Conservation (phyloP, 2,888 invertebrate species). For the Epistrophe grossulariae region DNA sequence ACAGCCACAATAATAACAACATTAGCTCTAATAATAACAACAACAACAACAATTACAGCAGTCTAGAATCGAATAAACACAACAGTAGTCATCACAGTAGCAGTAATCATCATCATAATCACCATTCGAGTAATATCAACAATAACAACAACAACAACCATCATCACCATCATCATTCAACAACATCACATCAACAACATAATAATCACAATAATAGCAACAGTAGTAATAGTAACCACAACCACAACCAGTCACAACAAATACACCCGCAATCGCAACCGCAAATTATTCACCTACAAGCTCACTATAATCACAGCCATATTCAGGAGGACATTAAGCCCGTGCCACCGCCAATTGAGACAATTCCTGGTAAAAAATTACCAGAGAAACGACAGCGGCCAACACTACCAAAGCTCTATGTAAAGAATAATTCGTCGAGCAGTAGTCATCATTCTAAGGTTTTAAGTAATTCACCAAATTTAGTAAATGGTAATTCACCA, state of each 20-base stretch:
- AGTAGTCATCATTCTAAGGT: constrained; percentile 75
- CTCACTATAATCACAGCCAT: constrained; percentile 85
- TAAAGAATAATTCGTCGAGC: constrained; percentile 86
- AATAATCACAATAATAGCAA: constrained; percentile 76
- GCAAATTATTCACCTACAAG: constrained; percentile 75
- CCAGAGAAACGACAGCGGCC: constrained; percentile 91
- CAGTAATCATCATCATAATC: constrained; percentile 84
- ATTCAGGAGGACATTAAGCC: constrained; percentile 89
- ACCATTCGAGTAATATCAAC: constrained; percentile 77
- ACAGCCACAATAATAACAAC: constrained; percentile 78
- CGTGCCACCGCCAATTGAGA: constrained; percentile 96
- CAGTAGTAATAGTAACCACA: constrained; percentile 82
- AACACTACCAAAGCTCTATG: constrained; percentile 90
- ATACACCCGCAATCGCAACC: constrained; percentile 74
- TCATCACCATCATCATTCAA: constrained; percentile 82
- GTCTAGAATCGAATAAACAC: constrained; percentile 82
- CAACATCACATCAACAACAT: constrained; percentile 81
- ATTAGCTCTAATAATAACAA: constrained; percentile 73
- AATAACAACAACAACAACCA: constrained; percentile 68
- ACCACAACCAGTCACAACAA: constrained; percentile 72
- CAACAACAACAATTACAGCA: constrained; percentile 82
- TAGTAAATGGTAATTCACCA: constrained; percentile 86
- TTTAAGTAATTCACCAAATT: constrained; percentile 75
- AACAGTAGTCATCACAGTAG: constrained; percentile 81
- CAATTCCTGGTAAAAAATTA: constrained; percentile 93